Conservation (phyloP, 2,888 invertebrate species). For the Chironomus riparius region DNA sequence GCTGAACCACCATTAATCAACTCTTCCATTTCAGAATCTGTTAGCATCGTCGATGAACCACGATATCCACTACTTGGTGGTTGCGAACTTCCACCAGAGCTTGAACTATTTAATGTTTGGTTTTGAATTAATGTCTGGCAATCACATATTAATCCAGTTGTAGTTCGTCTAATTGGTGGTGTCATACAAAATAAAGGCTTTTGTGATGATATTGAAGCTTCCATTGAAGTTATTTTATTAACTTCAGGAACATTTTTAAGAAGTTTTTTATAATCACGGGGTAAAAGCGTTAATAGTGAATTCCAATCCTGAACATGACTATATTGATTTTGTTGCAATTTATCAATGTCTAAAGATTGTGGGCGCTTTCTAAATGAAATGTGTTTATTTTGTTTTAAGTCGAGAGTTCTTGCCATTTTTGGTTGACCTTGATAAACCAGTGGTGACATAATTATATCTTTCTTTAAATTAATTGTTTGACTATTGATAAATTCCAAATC, state of each 20-base stretch:
- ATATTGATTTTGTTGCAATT: conserved; percentile 68
- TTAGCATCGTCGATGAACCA: conserved; percentile 73
- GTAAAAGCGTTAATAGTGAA: conserved; percentile 78
- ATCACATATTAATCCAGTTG: conserved; percentile 50
- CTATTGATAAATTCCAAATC: conserved; percentile 69
- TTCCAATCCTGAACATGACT: conserved; percentile 89
- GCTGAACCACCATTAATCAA: conserved; percentile 16
- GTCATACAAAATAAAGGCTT: conserved; percentile 51
- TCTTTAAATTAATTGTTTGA: conserved; percentile 32
- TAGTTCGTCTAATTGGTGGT: conserved; percentile 45
- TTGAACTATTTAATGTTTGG: conserved; percentile 47
- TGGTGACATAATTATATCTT: conserved; percentile 59
- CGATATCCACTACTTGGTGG: conserved; percentile 80
- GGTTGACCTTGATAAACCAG: conserved; percentile 49
- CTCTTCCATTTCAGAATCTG: conserved; percentile 51
- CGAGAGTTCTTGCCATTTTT: conserved; percentile 43
- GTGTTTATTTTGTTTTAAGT: conserved; percentile 30
- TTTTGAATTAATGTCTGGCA: conserved; percentile 48
- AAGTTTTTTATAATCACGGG: conserved; percentile 71
- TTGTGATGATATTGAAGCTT: conserved; percentile 43
- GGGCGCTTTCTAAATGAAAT: conserved; percentile 51
- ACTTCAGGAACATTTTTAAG: conserved; percentile 70
- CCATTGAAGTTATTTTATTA: conserved; percentile 34
- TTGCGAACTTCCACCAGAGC: conserved; percentile 49
- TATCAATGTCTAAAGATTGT: conserved; percentile 72